These are phyloP conservation scores for Nowickia ferox DNA, from an alignment of 2,888 invertebrate genomes.

Conservation along the genomic window DNA sequence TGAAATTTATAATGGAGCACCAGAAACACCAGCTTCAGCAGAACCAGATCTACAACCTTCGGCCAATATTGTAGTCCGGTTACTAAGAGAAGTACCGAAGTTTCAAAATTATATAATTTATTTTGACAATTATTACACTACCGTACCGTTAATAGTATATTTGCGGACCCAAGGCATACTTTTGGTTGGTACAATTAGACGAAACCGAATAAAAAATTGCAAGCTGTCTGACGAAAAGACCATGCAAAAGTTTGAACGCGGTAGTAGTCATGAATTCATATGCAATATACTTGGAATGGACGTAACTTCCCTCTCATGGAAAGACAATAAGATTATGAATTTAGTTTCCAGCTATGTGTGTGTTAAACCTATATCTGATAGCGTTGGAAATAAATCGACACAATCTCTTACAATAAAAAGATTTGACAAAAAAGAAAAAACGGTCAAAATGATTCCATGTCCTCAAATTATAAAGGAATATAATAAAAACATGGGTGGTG, in stretches of 20 bases:
- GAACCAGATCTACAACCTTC: constrained; percentile 2
- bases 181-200: constrained; percentile 10
- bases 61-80: too few species aligned
- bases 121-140: too few species aligned
- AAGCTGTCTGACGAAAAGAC: constrained; percentile 4
- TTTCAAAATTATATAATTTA: too few species aligned
- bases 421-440: constrained; percentile 21
- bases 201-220: constrained; percentile 27
- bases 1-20: constrained; percentile 70
- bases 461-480: constrained; percentile 5
- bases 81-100: too few species aligned
- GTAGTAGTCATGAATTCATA: constrained; percentile 29
- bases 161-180: not conserved
- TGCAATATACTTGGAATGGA: constrained; percentile 53
- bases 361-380: constrained; percentile 21
- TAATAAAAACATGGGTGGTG: too few species aligned
- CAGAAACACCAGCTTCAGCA: constrained; percentile 26
- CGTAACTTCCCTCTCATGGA: constrained; percentile 46
- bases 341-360: constrained; percentile 38
- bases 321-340: constrained; percentile 62
- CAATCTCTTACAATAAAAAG: constrained; percentile 2
- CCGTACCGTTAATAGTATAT: not conserved
- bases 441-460: constrained; percentile 42
- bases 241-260: not conserved
- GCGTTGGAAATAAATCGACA: not conserved